Conservation (phyloP, 2,797 vertebrate species). For the Phalloptychus januarius region DNA sequence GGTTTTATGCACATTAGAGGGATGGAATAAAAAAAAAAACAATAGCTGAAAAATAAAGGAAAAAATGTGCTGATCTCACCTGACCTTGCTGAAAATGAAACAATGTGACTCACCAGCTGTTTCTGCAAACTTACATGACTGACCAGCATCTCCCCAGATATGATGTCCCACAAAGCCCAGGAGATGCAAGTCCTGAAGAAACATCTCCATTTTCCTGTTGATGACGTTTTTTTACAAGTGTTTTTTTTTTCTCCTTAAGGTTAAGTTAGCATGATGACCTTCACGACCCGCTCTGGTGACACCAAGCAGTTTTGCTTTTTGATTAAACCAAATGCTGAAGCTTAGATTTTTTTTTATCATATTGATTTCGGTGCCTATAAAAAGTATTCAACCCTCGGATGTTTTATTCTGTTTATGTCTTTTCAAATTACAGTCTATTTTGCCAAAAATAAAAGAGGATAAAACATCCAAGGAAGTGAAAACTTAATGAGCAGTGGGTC, state of each 20-base stretch:
- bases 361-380: not conserved
- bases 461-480: not conserved
- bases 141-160: not conserved
- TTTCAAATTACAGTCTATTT: not conserved
- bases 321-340: not conserved
- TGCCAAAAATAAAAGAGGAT: not conserved
- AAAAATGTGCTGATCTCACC: not conserved
- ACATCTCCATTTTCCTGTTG: not conserved
- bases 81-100: not conserved
- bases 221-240: too few relatives aligned
- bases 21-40: not conserved
- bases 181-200: conserved; percentile 1
- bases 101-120: not conserved
- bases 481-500: not conserved
- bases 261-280: not conserved
- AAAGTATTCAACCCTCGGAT: too few relatives aligned
- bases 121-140: not conserved
- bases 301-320: not conserved
- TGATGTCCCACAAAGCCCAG: not conserved
- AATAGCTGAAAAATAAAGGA: not conserved
- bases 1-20: not conserved
- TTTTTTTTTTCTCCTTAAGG: not conserved
- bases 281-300: too few relatives aligned
- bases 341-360: not conserved
- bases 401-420: not conserved